phyloP scores from a whole-genome alignment of 1,140 invertebrate genomes.

The Drosophila elegans region DNA sequence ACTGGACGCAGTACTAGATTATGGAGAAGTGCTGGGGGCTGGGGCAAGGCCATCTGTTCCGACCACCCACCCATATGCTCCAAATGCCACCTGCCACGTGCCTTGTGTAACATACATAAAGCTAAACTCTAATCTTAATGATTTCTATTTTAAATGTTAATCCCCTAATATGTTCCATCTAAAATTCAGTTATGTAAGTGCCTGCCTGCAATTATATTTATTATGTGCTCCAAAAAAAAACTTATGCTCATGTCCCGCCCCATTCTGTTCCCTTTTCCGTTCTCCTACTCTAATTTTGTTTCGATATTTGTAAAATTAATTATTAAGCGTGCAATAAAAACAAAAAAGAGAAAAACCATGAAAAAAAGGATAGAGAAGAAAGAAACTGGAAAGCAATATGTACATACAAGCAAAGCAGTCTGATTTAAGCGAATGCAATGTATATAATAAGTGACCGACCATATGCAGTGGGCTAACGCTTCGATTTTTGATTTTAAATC shows the following conservation, averaged over 20 bases:
- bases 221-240: slow-evolving; percentile 27
- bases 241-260: slow-evolving; percentile 25
- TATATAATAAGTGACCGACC: slow-evolving; percentile 33
- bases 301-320: slow-evolving; percentile 40
- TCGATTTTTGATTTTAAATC: slow-evolving; percentile 1
- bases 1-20: slow-evolving; percentile 85
- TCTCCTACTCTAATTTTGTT: slow-evolving; percentile 9
- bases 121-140: slow-evolving; percentile 61
- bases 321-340: slow-evolving; percentile 53
- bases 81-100: slow-evolving; percentile 29
- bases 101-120: slow-evolving; percentile 71
- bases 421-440: slow-evolving; percentile 31
- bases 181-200: slow-evolving; percentile 30
- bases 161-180: slow-evolving; percentile 29
- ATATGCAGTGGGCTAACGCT: slow-evolving; percentile 2
- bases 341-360: slow-evolving; percentile 6
- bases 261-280: neutral
- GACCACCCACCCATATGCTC: neutral
- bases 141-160: slow-evolving; percentile 52
- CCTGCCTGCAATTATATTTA: slow-evolving; percentile 57
- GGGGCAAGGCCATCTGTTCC: neutral
- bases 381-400: slow-evolving; percentile 20
- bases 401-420: slow-evolving; percentile 31
- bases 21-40: neutral
- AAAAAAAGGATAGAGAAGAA: neutral